Evolutionary conservation across 2,888 invertebrate species (phyloP).

Genomic region (Dynastes maya): DNA sequence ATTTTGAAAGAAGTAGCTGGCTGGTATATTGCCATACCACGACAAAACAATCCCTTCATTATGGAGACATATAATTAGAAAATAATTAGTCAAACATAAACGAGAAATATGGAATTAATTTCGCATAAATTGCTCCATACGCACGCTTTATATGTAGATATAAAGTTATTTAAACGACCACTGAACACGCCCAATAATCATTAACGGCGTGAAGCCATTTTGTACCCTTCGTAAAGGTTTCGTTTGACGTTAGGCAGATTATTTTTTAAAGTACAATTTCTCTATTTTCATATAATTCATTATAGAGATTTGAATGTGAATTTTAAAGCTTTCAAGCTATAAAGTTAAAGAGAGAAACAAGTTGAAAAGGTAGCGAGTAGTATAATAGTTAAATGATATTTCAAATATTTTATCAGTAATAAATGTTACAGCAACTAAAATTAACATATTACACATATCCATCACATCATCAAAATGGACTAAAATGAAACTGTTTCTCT

Average conservation of each 20-base stretch:
- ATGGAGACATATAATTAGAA: conserved; percentile 35
- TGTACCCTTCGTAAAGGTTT: neutral
- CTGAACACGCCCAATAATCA: conserved; percentile 19
- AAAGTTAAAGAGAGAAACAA: too few species aligned
- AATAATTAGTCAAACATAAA: conserved; percentile 32
- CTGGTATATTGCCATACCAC: conserved; percentile 18
- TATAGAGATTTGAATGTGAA: too few species aligned
- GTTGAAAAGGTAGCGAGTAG: too few species aligned
- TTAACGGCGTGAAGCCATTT: conserved; percentile 11
- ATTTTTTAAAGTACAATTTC: conserved; percentile 1
- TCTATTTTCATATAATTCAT: too few species aligned
- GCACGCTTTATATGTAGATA: conserved; percentile 18
- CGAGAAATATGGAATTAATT: conserved; percentile 20
- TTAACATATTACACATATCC: too few species aligned
- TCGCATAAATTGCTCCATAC: conserved; percentile 16
- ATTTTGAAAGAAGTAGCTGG: conserved; percentile 36
- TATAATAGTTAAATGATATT: too few species aligned
- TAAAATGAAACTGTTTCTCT: too few species aligned
- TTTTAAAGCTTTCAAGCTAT: too few species aligned
- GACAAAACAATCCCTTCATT: conserved; percentile 23
- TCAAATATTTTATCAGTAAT: too few species aligned
- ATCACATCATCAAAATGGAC: too few species aligned
- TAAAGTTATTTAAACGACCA: conserved; percentile 24
- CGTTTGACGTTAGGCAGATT: neutral
- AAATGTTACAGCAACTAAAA: too few species aligned